phyloP scores from a whole-genome alignment of 2,113 vertebrate genomes.

The Aptenodytes patagonicus region DNA sequence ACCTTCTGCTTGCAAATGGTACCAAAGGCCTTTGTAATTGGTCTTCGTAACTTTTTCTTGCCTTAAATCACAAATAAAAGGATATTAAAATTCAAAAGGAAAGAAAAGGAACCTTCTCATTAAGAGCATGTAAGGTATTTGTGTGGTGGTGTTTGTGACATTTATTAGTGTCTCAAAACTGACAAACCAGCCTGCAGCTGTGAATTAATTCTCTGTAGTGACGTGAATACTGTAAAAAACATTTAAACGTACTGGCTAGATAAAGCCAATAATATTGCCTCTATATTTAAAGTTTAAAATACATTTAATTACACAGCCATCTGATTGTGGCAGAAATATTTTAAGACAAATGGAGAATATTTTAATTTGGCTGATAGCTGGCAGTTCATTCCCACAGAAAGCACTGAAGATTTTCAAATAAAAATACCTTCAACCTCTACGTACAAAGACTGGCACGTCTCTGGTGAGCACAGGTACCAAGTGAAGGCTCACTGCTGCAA shows the following conservation, averaged over 20 bases:
- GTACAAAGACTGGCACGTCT: rapidly evolving
- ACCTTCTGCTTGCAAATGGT: background rate
- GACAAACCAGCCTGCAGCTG: background rate
- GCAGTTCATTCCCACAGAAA: background rate
- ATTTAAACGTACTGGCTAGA: background rate
- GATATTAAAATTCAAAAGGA: background rate
- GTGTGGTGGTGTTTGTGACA: background rate
- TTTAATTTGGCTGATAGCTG: background rate
- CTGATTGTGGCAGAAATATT: background rate
- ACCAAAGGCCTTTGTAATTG: background rate
- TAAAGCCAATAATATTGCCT: background rate
- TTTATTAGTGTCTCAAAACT: background rate
- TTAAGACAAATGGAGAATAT: background rate
- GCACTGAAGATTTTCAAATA: background rate
- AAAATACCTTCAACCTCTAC: background rate
- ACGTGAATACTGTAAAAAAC: background rate
- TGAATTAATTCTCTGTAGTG: background rate
- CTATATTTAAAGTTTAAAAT: background rate
- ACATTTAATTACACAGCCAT: background rate
- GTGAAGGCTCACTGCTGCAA: background rate
- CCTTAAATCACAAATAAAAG: background rate
- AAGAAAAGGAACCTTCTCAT: background rate
- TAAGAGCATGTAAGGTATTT: background rate
- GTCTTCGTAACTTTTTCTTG: background rate
- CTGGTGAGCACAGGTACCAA: background rate